phyloP scores from a whole-genome alignment of 2,113 vertebrate species.

The Passer montanus region DNA sequence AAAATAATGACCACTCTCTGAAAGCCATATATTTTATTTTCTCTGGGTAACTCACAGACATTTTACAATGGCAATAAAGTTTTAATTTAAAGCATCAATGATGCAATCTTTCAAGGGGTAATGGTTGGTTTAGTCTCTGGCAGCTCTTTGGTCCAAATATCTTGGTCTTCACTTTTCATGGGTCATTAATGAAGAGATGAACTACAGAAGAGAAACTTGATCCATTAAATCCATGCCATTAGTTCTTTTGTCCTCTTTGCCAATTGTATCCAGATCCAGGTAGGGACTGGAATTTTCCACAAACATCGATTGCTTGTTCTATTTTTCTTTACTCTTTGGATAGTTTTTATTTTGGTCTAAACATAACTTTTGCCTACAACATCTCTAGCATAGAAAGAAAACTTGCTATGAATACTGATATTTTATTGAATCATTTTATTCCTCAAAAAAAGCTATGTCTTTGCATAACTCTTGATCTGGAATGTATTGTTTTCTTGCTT shows the following conservation, averaged over 20 bases:
- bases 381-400: background rate
- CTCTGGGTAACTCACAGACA: background rate
- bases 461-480: conserved; percentile 32
- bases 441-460: conserved; percentile 11
- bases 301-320: background rate
- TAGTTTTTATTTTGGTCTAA: conserved; percentile 15
- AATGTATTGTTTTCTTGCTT: conserved; percentile 39
- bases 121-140: conserved; percentile 55
- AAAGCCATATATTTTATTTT: conserved; percentile 41
- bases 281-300: conserved; percentile 44
- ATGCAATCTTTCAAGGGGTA: conserved; percentile 53
- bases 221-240: conserved; percentile 49
- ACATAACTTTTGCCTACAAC: conserved; percentile 16
- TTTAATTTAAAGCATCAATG: conserved; percentile 61
- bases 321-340: background rate
- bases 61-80: conserved; percentile 57
- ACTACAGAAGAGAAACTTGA: conserved; percentile 54
- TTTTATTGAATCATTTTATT: conserved; percentile 35
- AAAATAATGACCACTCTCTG: background rate
- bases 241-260: conserved; percentile 46
- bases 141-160: conserved; percentile 55
- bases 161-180: conserved; percentile 61
- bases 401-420: conserved; percentile 28
- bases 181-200: conserved; percentile 62
- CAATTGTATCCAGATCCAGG: background rate